Evolutionary conservation across 1,140 invertebrate genomes (phyloP).

Genomic region (Colletes gigas): DNA sequence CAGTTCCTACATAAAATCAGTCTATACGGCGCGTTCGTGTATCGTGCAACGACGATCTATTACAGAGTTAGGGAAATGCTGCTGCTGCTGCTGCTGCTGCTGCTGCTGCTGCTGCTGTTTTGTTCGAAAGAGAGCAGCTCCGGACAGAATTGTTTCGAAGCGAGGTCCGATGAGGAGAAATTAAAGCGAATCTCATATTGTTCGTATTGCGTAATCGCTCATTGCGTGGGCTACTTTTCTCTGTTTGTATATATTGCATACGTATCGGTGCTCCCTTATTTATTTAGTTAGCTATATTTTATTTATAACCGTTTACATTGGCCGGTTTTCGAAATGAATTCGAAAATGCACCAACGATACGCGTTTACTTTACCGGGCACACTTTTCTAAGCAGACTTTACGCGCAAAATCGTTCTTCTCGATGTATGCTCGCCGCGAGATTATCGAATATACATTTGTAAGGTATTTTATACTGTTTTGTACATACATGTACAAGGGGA

Average conservation of each 20-base stretch:
- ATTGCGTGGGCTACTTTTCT: conserved; percentile 11
- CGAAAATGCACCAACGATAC: not conserved
- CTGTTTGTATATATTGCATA: conserved; percentile 57
- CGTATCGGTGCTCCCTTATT: conserved; percentile 59
- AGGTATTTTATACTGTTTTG: conserved; percentile 62
- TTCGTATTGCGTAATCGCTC: conserved; percentile 33
- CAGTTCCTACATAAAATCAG: not conserved
- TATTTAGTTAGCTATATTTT: conserved; percentile 65
- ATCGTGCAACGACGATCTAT: not conserved
- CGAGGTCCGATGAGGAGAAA: not conserved
- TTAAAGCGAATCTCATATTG: conserved; percentile 16
- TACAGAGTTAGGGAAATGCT: too few relatives aligned
- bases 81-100: too few relatives aligned
- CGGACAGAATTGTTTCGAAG: not conserved
- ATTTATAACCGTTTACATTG: conserved; percentile 60
- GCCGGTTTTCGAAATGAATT: not conserved
- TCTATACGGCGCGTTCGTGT: not conserved
- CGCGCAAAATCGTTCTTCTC: not conserved
- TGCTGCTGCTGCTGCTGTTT: too few relatives aligned
- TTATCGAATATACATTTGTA: not conserved
- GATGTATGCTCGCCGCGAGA: conserved; percentile 2
- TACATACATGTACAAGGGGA: conserved; percentile 46
- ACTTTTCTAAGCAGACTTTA: conserved; percentile 34
- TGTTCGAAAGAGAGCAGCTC: not conserved
- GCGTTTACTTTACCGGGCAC: conserved; percentile 8